A percentile compares a stretch with the other conserved stretches of the same genome.
Conservation (phyloP, 2,888 invertebrate genomes). For the Agrotis puta region DNA sequence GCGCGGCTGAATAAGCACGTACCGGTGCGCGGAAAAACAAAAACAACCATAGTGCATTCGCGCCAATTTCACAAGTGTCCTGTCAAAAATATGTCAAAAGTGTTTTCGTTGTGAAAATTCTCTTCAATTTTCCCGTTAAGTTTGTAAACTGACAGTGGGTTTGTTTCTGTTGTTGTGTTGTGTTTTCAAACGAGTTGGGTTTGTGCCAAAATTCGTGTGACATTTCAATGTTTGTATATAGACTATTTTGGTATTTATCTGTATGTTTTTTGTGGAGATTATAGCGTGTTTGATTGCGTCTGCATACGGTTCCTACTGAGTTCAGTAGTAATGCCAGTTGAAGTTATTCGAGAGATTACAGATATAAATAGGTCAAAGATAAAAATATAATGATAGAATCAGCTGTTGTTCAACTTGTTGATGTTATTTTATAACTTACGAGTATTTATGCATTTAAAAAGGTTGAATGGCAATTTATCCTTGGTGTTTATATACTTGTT, state of each 20-base stretch:
- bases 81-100: slow-evolving; percentile 30
- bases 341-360: slow-evolving; percentile 20
- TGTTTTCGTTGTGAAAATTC: background rate
- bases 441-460: slow-evolving; percentile 1
- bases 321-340: slow-evolving; percentile 13
- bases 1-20: slow-evolving; percentile 46
- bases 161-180: slow-evolving; percentile 32
- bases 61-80: slow-evolving; percentile 29
- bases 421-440: background rate
- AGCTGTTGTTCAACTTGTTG: slow-evolving; percentile 15
- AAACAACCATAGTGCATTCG: slow-evolving; percentile 25
- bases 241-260: slow-evolving; percentile 34
- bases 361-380: slow-evolving; percentile 46
- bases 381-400: slow-evolving; percentile 31
- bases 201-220: slow-evolving; percentile 44
- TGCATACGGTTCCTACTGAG: slow-evolving; percentile 16
- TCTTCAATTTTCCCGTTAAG: background rate
- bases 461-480: background rate
- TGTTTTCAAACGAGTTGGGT: slow-evolving; percentile 43
- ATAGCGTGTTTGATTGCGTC: background rate
- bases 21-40: slow-evolving; percentile 37
- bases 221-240: slow-evolving; percentile 50
- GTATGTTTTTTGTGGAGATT: slow-evolving; percentile 10
- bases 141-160: slow-evolving; percentile 12
- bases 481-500: background rate